Evolutionary conservation across 2,797 vertebrate species (phyloP), one percentile per base, ranked within the genome.

Genomic region (Neosilurus mollespiculum): DNA sequence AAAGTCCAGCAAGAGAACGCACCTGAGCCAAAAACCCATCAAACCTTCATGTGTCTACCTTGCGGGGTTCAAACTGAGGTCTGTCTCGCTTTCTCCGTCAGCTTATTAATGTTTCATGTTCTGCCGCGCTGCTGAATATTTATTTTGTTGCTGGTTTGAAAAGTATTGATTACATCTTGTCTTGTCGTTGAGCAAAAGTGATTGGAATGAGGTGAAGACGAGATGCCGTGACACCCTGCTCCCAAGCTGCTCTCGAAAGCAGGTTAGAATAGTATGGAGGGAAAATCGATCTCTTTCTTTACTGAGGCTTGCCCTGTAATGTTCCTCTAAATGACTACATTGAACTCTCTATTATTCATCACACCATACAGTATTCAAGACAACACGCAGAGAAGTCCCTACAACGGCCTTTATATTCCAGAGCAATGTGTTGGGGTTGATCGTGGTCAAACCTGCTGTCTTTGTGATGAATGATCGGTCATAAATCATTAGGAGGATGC

Each of bases 51-150:
- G 59, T 43, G 72, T 80, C 18, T 54, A 75, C 67, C 49, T 59
- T 80, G 58, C 20, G 56, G 77, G n/a, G 78, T 81, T 81, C 81
- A 85, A 73, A 58, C 26, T 6, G 6, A 71, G 67, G 24, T 70
- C 70, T 80, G 16, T 65, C 53, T 79, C 24, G 1, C 61, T 59
- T 15, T n/a, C 59, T 72, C 11, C 22, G 12, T 49, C 84, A 49
- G 58, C 43, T 81, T 70, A 70, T 87, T 69, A 81, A 87, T 79
- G 58, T 73, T 83, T 83, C 79, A 87, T 81, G 78, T 51, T 34
- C 69, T 16, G 22, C 54, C n/a, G 24, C 26, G 76, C 78, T 73
- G 67, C 69, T 30, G 76, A 80, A 80, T 85, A 86, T 87, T 79
- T 80, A 85, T 86, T n/a, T 72, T 49, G 20, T 26, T 67, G 64